A percentile compares a stretch with the other conserved stretches of the same genome.
These are phyloP conservation scores for Zapornia atra DNA, from an alignment of 2,113 vertebrate genomes.

Conservation along the genomic window DNA sequence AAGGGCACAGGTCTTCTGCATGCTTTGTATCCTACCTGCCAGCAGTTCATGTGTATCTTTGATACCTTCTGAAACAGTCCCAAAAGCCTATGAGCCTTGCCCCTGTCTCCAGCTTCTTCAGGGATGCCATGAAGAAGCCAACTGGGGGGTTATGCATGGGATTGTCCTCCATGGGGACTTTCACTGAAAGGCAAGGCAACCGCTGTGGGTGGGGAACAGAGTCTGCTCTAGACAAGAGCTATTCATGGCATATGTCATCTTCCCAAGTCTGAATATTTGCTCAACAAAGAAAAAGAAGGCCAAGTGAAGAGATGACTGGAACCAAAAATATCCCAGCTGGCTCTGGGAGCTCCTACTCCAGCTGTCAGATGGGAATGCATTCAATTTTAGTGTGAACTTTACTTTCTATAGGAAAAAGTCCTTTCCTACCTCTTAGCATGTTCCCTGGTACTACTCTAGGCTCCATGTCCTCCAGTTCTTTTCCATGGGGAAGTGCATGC, in stretches of 20 bases:
- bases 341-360: neutral
- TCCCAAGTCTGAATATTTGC: neutral
- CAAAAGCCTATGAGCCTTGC: neutral
- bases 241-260: neutral
- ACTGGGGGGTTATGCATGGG: rapidly evolving
- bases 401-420: neutral
- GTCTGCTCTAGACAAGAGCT: neutral
- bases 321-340: neutral
- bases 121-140: neutral
- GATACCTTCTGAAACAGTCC: neutral
- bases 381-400: neutral
- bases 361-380: neutral
- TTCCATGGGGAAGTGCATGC: neutral
- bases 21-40: neutral
- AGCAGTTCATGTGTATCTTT: neutral
- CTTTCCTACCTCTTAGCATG: neutral
- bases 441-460: neutral
- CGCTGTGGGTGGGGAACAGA: rapidly evolving
- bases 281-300: neutral
- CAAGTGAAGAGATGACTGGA: neutral
- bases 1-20: neutral
- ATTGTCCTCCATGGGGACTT: neutral
- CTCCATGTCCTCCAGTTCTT: neutral
- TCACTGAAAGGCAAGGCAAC: neutral
- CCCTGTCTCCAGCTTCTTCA: neutral